Conservation (phyloP, 1,140 invertebrate genomes). For the Octopus sinensis region DNA sequence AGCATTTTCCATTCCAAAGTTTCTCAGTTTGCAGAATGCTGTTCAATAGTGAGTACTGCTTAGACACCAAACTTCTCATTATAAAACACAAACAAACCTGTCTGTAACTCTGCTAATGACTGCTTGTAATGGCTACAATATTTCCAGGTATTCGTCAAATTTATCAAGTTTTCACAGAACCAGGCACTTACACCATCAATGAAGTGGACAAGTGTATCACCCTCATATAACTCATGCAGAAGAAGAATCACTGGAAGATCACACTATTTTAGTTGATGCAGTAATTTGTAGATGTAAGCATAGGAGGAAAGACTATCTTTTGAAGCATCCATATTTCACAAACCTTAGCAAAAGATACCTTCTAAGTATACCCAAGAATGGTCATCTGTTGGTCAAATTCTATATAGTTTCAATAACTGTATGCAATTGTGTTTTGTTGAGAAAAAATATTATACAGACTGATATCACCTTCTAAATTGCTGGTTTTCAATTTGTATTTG, state of each 20-base stretch:
- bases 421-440: too few species aligned
- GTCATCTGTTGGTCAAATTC: too few species aligned
- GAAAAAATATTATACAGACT: constrained; percentile 64
- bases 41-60: constrained; percentile 63
- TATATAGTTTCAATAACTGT: too few species aligned
- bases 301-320: constrained; percentile 67
- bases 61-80: constrained; percentile 63
- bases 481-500: constrained; percentile 61
- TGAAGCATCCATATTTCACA: constrained; percentile 68
- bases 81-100: constrained; percentile 63
- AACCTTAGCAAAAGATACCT: constrained; percentile 37
- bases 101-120: constrained; percentile 62
- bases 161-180: constrained; percentile 56
- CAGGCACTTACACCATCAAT: constrained; percentile 62
- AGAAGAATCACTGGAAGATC: constrained; percentile 65
- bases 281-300: constrained; percentile 66
- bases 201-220: constrained; percentile 41
- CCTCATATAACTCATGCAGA: constrained; percentile 63
- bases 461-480: constrained; percentile 64
- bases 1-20: constrained; percentile 62
- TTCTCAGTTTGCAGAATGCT: constrained; percentile 61
- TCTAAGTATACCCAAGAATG: too few species aligned
- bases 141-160: constrained; percentile 58
- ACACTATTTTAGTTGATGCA: constrained; percentile 65
- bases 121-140: constrained; percentile 59